Evolutionary conservation across 2,113 vertebrate species (phyloP), one percentile per base, ranked within the genome.

Genomic region (Gobiocypris rarus): DNA sequence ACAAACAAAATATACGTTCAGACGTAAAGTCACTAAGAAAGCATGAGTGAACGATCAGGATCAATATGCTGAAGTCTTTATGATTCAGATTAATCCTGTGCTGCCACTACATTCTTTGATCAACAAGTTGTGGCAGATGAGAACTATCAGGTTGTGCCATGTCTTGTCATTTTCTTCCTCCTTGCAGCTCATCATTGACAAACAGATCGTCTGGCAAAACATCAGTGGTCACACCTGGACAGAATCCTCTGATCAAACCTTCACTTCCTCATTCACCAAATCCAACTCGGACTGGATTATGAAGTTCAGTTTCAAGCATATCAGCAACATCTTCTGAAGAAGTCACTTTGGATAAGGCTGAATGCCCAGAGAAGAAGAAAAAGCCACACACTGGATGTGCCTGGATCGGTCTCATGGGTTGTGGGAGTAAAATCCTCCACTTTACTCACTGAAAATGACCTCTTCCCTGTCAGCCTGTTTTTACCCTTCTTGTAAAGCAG

Each of bases 321-420:
- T 50, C 28, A n/a, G 52, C 61, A 84, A 28, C 34, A 58, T 67
- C 70, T 58, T 73, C 85, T 75, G 67, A 71, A 82, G 52, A 71
- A 77, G 61, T 87, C 31, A 5, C 78, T 87, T 84, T 87, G 43
- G 75, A 87, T 84, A 38, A 81, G 78, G 71, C 71, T 50, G 24
- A 87, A 71, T 71, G 73, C 59, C 83, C 76, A 69, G 54, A 80
- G 43, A 63, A 48, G 59, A 31, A 63, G 73, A 75, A 28, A 31
- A 48, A 80, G 77, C 59, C 77, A 80, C 77, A 22, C 38, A 5
- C 43, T 65, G 59, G n/a, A 65, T 28, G 59, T 34, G 41, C 22
- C 43, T 34, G 59, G 24, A 67, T 67, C 26, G 1, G 56, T 28
- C 56, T 61, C 8, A 4, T 63, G 11, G 38, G 38, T 28, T 24